phyloP scores from a whole-genome alignment of 2,888 invertebrate species.

The Autographa gamma region DNA sequence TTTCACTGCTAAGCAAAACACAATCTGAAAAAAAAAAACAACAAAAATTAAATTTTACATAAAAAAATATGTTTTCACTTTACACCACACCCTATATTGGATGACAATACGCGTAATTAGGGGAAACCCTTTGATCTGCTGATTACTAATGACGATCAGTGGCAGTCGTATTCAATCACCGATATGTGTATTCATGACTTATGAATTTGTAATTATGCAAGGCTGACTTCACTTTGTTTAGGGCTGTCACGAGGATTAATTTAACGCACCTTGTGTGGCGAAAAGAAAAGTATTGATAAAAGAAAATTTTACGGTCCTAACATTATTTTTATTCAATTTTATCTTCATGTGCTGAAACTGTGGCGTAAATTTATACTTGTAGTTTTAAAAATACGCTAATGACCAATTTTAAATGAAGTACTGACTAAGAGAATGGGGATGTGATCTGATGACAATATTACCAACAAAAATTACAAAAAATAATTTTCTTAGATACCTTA shows the following conservation, averaged over 20 bases:
- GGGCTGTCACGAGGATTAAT: slow-evolving; percentile 32
- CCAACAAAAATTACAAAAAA: too few relatives aligned
- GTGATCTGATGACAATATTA: too few relatives aligned
- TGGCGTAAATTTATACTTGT: too few relatives aligned
- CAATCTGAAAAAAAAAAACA: background rate
- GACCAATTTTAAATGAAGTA: too few relatives aligned
- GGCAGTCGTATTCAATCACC: slow-evolving; percentile 55
- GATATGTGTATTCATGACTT: slow-evolving; percentile 57
- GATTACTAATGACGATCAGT: slow-evolving; percentile 72
- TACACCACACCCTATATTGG: slow-evolving; percentile 7
- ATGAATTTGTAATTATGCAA: slow-evolving; percentile 45
- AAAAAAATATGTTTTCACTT: background rate
- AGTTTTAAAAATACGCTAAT: too few relatives aligned
- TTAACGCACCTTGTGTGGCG: too few relatives aligned
- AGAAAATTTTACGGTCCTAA: too few relatives aligned
- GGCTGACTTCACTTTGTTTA: background rate
- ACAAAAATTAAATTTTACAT: background rate
- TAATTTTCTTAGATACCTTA: too few relatives aligned
- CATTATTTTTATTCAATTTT: too few relatives aligned
- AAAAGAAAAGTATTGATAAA: background rate
- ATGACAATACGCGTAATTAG: slow-evolving; percentile 33
- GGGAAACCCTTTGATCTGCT: slow-evolving; percentile 69
- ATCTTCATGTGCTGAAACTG: too few relatives aligned
- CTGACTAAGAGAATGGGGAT: too few relatives aligned
- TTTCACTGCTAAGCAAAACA: too few relatives aligned